Evolutionary conservation across 1,140 invertebrate genomes (phyloP).

Genomic region (Heliconius hermathena): DNA sequence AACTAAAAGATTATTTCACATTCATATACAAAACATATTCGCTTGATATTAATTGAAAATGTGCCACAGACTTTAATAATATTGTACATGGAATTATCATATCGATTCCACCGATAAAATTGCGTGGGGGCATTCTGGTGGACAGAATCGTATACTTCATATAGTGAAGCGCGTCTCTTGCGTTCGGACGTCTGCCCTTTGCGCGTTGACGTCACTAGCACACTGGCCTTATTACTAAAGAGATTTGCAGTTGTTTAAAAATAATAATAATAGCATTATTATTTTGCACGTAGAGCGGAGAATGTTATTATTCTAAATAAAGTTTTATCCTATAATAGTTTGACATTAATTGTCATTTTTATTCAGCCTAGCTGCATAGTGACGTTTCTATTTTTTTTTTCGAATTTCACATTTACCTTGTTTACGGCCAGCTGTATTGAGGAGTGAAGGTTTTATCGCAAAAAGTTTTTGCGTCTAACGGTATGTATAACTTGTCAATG

Average conservation of each 20-base stretch:
- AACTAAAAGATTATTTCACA: background rate
- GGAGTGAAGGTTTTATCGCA: slow-evolving; percentile 11
- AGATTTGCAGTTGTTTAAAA: background rate
- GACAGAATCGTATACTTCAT: slow-evolving; percentile 17
- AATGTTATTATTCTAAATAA: background rate
- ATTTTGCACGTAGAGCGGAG: background rate
- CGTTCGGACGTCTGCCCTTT: slow-evolving; percentile 36
- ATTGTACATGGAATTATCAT: slow-evolving; percentile 9
- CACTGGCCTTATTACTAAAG: background rate
- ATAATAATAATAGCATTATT: background rate
- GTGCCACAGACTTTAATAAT: background rate
- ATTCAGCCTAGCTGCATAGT: background rate
- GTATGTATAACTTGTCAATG: slow-evolving; percentile 26
- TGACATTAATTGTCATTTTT: background rate
- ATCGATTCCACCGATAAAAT: slow-evolving; percentile 22
- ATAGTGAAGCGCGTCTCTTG: slow-evolving; percentile 30
- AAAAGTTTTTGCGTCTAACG: slow-evolving; percentile 23
- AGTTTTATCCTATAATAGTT: background rate
- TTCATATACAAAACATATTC: background rate
- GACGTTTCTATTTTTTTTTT: slow-evolving; percentile 11
- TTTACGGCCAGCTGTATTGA: slow-evolving; percentile 17
- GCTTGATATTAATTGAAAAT: background rate
- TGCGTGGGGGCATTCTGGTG: slow-evolving; percentile 18
- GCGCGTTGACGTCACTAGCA: slow-evolving; percentile 34
- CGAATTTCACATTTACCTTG: background rate